Evolutionary conservation across 2,113 vertebrate genomes (phyloP).

Genomic region (Myotis lucifugus): DNA sequence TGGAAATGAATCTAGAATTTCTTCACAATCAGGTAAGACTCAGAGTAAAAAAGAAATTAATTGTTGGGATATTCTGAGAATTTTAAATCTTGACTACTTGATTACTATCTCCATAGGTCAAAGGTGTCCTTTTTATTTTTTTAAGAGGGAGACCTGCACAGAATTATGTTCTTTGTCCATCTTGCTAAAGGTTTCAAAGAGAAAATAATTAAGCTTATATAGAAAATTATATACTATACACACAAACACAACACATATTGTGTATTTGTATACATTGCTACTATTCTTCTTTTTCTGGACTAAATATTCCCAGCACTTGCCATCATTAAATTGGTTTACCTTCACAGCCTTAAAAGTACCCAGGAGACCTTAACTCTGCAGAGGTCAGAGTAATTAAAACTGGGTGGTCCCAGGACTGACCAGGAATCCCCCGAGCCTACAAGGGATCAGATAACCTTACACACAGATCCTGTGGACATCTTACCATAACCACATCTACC

Average conservation of each 20-base stretch:
- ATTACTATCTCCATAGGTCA: not conserved
- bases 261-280: not conserved
- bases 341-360: not conserved
- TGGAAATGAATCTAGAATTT: not conserved
- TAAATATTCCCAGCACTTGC: not conserved
- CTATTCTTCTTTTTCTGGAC: not conserved
- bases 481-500: not conserved
- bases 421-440: not conserved
- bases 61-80: not conserved
- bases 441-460: not conserved
- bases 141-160: not conserved
- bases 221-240: not conserved
- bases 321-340: not conserved
- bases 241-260: not conserved
- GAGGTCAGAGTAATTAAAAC: not conserved
- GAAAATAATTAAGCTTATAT: not conserved
- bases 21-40: not conserved
- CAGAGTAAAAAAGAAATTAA: not conserved
- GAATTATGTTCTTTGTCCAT: not conserved
- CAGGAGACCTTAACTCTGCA: not conserved
- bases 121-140: not conserved
- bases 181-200: not conserved
- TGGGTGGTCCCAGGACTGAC: not conserved
- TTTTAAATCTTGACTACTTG: not conserved
- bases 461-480: not conserved